Base-by-base conservation (phyloP, 1,140 invertebrate genomes). In the Drosophila arawakana region DNA sequence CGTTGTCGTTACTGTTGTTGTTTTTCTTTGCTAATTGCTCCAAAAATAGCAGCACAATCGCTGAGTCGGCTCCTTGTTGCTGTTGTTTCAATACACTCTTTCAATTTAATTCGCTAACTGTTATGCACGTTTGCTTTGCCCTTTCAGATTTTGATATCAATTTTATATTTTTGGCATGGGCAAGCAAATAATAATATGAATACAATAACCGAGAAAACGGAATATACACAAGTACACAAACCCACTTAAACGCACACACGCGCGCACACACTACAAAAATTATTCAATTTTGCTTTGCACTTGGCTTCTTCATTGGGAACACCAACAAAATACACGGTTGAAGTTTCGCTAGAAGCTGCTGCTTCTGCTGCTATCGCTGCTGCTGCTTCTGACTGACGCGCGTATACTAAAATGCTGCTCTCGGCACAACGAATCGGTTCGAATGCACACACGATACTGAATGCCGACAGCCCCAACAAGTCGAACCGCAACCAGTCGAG, bases 71-170 rank as follows among this genome's bases (percentile, higher is more conserved):
- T 62, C 30, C 34, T 52, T 67, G 65, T 49, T 46, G 65, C 41
- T 46, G 65, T 5, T 46, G 54, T 47, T 67, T 37, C 39, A 55
- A 55, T 61, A 55, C 71, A 61, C 71, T 44, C 25, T 59, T 52
- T 50, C 50, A 37, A 13, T 57, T 39, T n/a, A 35, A 60, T 73
- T 73, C 54, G 57, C 49, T 59, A 58, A 78, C 62, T 65, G 80
- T 80, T 80, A 68, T 84, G 81, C 80, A 80, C 81, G 66, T 75
- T 78, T 65, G 81, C 74, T 85, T 76, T 74, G 73, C 73, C 50
- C 43, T 65, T 68, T 70, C 25, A 61, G 80, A 79, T 82, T 88
- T 75, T 75, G 47, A 75, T 78, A 66, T 75, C 66, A 70, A 74
- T 65, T 57, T 75, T 65, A 73, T 68, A 69, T 68, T 77, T 30